These are phyloP conservation scores for Clarias macrocephalus DNA, from an alignment of 2,113 vertebrate species.

Conservation along the genomic window DNA sequence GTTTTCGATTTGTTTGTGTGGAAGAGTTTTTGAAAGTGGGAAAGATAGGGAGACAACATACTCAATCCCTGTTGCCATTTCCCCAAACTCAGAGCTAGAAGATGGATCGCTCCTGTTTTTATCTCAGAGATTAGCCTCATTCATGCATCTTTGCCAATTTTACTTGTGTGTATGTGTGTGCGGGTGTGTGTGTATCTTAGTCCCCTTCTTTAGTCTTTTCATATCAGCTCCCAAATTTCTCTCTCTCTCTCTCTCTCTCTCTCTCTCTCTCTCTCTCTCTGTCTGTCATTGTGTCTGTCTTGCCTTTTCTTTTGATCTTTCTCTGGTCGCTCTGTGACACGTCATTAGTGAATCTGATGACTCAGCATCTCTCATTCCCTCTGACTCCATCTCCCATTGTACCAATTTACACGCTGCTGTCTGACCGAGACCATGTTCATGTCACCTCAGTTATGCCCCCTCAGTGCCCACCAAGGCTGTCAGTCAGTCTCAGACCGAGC, in stretches of 20 bases:
- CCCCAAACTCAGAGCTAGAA: conserved; percentile 25
- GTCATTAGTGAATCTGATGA: conserved; percentile 45
- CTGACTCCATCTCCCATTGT: conserved; percentile 44
- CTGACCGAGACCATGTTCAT: conserved; percentile 26
- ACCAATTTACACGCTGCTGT: conserved; percentile 49
- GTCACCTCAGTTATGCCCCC: conserved; percentile 34
- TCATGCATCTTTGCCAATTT: conserved; percentile 36
- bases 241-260: conserved; percentile 3
- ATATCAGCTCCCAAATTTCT: conserved; percentile 11
- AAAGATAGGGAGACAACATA: conserved; percentile 1
- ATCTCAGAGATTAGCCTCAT: conserved; percentile 41
- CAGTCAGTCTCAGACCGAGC: conserved; percentile 25
- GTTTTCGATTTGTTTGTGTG: conserved; percentile 21
- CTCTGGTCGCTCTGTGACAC: conserved; percentile 36
- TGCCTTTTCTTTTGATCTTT: neutral
- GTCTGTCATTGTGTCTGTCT: conserved; percentile 1
- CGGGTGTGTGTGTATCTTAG: neutral
- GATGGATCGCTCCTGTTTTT: conserved; percentile 36
- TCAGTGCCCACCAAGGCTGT: conserved; percentile 27
- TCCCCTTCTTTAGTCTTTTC: neutral
- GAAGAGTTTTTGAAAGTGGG: conserved; percentile 19
- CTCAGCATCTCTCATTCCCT: conserved; percentile 33
- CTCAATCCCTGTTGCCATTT: neutral
- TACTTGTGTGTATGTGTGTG: neutral
- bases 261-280: conserved; percentile 7